phyloP scores from a whole-genome alignment of 2,113 vertebrate species.

The Notothenia rossii region DNA sequence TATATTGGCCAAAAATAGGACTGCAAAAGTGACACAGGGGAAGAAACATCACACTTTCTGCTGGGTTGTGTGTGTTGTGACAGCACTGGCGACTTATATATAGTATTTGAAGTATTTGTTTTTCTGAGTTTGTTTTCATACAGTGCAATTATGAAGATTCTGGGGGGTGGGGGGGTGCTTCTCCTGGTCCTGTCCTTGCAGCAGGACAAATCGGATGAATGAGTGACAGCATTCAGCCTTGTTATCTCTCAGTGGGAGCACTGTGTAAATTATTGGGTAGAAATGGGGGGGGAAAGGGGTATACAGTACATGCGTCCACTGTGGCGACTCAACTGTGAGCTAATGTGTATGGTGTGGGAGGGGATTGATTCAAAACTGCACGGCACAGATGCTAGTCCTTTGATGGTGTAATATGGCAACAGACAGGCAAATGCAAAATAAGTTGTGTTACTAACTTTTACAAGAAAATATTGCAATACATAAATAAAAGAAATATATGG shows the following conservation, averaged over 20 bases:
- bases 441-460: neutral
- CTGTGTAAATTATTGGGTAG: constrained; percentile 13
- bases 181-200: constrained; percentile 66
- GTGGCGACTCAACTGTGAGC: neutral
- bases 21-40: constrained; percentile 9
- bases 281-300: neutral
- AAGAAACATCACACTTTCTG: constrained; percentile 16
- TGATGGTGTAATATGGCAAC: neutral
- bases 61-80: constrained; percentile 2
- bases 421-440: neutral
- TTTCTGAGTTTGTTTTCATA: constrained; percentile 44
- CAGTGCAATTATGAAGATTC: neutral
- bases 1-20: constrained; percentile 38
- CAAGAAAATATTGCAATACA: neutral
- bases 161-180: neutral
- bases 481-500: neutral
- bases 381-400: neutral
- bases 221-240: constrained; percentile 27
- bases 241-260: constrained; percentile 36
- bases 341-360: neutral
- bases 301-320: neutral
- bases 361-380: constrained; percentile 6
- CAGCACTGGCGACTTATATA: neutral
- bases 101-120: neutral
- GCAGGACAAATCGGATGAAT: constrained; percentile 54